phyloP scores from a whole-genome alignment of 2,797 vertebrate genomes.

The Hydrophis major region DNA sequence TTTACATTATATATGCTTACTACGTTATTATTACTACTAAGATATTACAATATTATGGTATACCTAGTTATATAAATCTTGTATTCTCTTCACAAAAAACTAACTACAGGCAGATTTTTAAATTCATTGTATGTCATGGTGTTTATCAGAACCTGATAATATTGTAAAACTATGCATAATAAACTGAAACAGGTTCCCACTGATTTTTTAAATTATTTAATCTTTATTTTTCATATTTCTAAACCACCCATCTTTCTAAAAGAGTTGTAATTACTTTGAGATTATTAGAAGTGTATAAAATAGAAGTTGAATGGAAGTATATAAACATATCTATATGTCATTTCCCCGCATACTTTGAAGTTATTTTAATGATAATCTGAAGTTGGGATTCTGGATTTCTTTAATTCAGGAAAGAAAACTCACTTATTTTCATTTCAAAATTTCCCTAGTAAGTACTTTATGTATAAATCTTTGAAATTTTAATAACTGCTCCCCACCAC shows the following conservation, averaged over 20 bases:
- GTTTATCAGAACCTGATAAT: background rate
- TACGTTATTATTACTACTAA: background rate
- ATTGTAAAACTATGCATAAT: background rate
- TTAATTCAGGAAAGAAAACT: background rate
- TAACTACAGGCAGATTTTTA: background rate
- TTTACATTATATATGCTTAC: background rate
- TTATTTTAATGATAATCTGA: background rate
- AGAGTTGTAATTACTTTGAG: background rate
- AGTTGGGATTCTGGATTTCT: background rate
- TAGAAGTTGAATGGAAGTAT: background rate
- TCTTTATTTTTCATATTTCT: background rate
- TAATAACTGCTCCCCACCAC: background rate
- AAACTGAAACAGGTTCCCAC: background rate
- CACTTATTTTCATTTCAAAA: background rate
- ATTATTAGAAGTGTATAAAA: background rate
- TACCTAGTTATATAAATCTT: background rate
- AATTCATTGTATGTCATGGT: background rate
- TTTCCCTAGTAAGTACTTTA: background rate
- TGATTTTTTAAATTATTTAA: background rate
- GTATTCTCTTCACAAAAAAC: background rate
- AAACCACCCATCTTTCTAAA: background rate
- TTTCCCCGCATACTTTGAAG: background rate
- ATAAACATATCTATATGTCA: background rate
- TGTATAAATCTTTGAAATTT: background rate
- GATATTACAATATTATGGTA: background rate